Conservation (phyloP, 2,888 invertebrate genomes). For the Callosobruchus maculatus region DNA sequence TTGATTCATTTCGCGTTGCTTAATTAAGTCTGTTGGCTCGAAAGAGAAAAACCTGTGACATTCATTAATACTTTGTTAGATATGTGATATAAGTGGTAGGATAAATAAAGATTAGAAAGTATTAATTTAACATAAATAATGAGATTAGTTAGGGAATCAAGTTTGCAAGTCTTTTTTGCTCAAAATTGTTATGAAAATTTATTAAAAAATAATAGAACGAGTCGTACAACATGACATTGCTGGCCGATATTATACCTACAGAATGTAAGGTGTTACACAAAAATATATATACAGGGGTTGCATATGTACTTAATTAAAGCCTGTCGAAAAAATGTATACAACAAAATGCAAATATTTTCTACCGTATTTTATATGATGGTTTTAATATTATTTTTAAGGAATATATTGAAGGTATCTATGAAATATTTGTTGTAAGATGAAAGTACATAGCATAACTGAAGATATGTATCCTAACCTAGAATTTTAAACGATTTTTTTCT, state of each 20-base stretch:
- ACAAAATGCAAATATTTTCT: not conserved
- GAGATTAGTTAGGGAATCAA: not conserved
- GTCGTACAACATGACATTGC: not conserved
- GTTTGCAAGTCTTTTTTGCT: not conserved
- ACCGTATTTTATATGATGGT: not conserved
- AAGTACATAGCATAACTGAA: not conserved
- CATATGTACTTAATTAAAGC: constrained; percentile 20
- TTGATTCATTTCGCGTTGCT: too few relatives aligned
- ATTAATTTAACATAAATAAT: not conserved
- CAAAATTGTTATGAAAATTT: not conserved
- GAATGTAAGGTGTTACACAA: not conserved
- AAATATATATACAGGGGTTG: not conserved
- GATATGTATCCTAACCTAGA: not conserved
- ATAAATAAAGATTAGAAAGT: not conserved
- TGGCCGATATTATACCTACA: not conserved
- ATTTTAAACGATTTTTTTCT: not conserved
- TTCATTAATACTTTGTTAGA: not conserved
- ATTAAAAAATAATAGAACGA: not conserved
- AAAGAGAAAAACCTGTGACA: not conserved
- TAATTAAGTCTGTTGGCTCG: too few relatives aligned
- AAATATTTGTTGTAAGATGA: not conserved
- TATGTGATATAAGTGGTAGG: not conserved
- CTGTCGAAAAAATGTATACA: constrained; percentile 6
- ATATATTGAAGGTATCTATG: not conserved
- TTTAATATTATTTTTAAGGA: not conserved